Evolutionary conservation across 2,113 vertebrate genomes (phyloP).

Genomic region (Pterophyllum scalare): DNA sequence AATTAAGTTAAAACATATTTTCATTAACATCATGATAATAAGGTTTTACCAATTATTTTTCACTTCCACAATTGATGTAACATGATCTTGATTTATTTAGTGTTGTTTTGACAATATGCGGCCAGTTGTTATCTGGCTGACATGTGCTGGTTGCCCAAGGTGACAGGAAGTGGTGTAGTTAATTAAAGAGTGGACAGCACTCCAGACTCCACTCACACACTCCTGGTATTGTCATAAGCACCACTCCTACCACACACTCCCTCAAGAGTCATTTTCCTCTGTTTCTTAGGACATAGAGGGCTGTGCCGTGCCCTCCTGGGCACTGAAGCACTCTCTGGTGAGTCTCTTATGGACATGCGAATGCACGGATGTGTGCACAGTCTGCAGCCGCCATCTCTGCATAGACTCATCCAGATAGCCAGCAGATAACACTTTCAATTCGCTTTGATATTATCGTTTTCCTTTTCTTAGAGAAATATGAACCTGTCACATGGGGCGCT

Average conservation of each 20-base stretch:
- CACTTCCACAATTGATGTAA: not conserved
- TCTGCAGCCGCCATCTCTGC: conserved; percentile 44
- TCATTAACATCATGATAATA: not conserved
- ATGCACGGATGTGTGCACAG: not conserved
- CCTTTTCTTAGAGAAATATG: conserved; percentile 75
- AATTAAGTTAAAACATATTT: not conserved
- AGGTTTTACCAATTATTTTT: conserved; percentile 3
- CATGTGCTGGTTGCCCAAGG: conserved; percentile 51
- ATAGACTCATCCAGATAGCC: conserved; percentile 67
- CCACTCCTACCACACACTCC: conserved; percentile 66
- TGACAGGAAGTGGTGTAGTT: conserved; percentile 63
- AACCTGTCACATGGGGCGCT: conserved; percentile 69
- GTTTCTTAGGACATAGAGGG: conserved; percentile 62
- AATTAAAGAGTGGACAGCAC: conserved; percentile 78
- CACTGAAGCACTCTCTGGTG: conserved; percentile 24
- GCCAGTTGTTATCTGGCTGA: conserved; percentile 24
- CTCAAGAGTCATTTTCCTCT: conserved; percentile 74
- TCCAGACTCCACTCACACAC: conserved; percentile 67
- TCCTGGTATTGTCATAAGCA: conserved; percentile 72
- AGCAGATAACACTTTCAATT: conserved; percentile 73
- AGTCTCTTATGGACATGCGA: conserved; percentile 32
- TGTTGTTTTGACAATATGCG: conserved; percentile 27
- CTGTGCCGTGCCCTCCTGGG: conserved; percentile 22
- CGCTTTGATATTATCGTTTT: conserved; percentile 72
- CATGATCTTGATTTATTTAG: conserved; percentile 18